Evolutionary conservation across 2,113 vertebrate species (phyloP), one percentile per base, ranked within the genome.

Genomic region (Muntiacus muntjak): DNA sequence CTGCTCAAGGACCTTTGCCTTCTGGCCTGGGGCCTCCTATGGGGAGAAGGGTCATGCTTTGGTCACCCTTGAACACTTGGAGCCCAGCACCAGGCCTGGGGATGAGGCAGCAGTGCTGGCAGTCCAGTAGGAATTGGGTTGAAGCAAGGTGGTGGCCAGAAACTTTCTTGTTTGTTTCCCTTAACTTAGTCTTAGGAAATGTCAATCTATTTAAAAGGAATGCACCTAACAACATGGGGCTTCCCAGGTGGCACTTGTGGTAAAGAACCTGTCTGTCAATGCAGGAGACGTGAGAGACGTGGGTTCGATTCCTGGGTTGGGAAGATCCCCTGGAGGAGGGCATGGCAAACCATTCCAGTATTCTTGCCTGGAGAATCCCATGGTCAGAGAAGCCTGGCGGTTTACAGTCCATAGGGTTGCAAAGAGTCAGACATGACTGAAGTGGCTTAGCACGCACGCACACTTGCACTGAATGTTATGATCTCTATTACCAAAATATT

Each of bases 141-240:
- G 10, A 90, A 79, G 40, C 6, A n/a, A 58, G 1, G 15, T 33
- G 54, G 45, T 1, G 11, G 60, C 28, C 52, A 57, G 64, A 76
- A 52, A 26, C 7, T 30, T 58, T 43, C 78, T 67, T 89, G 36
- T 47, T 62, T 91, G 87, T 36, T 78, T 95, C 52, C 40, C 21
- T 8, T 23, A 54, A 40, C 54, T 16, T 84, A 43, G 30, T 58
- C 43, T 74, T 93, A 81, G 92, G 47, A 96, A 87, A 78, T 50
- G 36, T 89, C 17, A 2, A 17, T 52, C 64, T 40, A n/a, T 33
- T 91, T 84, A 17, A 94, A 91, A 52, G 40, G 45, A 54, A 64
- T 57, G 60, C 19, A n/a, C 47, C 47, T 87, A 26, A 71, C 6
- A 19, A n/a, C 23, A 6, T 1, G n/a, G 36, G 36, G 11, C 36